These are phyloP conservation scores for Potamarius usumacintae DNA, from an alignment of 2,113 vertebrate species.

Conservation along the genomic window DNA sequence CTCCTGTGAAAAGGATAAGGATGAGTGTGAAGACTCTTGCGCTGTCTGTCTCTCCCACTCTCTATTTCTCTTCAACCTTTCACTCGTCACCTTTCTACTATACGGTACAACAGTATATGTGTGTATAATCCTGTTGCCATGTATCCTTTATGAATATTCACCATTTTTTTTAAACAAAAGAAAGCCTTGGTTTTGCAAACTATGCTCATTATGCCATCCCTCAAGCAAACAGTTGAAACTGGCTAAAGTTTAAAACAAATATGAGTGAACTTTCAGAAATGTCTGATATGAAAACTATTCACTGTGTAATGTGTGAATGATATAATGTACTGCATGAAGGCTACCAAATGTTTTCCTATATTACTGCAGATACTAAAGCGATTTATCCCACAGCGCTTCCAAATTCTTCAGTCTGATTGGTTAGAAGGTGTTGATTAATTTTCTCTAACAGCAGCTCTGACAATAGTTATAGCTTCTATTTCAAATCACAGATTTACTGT, in stretches of 20 bases:
- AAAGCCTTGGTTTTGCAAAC: background rate
- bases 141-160: conserved; percentile 19
- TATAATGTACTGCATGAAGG: background rate
- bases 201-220: background rate
- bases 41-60: conserved; percentile 27
- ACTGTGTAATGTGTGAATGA: background rate
- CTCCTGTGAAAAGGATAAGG: conserved; percentile 75
- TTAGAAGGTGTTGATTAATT: background rate
- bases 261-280: background rate
- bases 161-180: background rate
- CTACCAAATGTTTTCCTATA: background rate
- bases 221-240: background rate
- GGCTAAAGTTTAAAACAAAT: background rate
- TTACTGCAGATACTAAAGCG: background rate
- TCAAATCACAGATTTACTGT: background rate
- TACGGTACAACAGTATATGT: background rate
- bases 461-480: background rate
- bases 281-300: background rate
- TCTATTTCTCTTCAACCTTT: conserved; percentile 40
- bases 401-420: background rate
- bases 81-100: background rate
- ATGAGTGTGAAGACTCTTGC: conserved; percentile 71
- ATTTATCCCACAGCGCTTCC: background rate
- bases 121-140: conserved; percentile 30
- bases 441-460: background rate